phyloP scores from a whole-genome alignment of 2,113 vertebrate genomes.

The Megalops atlanticus region DNA sequence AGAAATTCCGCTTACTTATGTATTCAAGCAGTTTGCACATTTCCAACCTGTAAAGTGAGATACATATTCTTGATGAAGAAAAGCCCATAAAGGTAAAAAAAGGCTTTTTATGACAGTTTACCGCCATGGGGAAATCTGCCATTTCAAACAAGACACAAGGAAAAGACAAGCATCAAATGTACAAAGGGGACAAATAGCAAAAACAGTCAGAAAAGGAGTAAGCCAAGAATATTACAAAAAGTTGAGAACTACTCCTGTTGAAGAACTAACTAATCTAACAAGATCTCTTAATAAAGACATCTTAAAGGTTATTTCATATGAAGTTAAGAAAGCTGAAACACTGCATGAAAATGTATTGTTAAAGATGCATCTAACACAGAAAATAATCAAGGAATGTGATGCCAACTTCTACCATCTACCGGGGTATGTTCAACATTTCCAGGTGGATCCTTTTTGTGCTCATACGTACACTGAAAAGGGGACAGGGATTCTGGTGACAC shows the following conservation, averaged over 20 bases:
- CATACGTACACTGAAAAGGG: neutral
- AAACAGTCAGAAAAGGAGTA: neutral
- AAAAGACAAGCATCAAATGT: neutral
- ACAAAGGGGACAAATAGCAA: neutral
- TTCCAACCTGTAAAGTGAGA: neutral
- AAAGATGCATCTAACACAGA: neutral
- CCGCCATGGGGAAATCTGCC: neutral
- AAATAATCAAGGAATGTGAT: neutral
- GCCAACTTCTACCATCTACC: neutral
- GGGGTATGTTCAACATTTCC: constrained; percentile 6
- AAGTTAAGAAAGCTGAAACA: neutral
- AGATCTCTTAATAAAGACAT: neutral
- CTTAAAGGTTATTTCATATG: neutral
- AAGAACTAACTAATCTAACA: constrained; percentile 15
- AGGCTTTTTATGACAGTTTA: neutral
- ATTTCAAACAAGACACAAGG: neutral
- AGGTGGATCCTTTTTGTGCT: neutral
- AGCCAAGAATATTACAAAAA: neutral
- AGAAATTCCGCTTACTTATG: neutral
- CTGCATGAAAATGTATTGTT: constrained; percentile 12
- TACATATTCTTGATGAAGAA: neutral
- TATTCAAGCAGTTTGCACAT: neutral
- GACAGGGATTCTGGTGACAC: neutral
- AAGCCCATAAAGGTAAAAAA: neutral
- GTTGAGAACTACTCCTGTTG: neutral